A percentile compares a stretch with the other conserved stretches of the same genome.
phyloP scores from a whole-genome alignment of 2,797 vertebrate species.

The Cryptoblepharus egeriae region DNA sequence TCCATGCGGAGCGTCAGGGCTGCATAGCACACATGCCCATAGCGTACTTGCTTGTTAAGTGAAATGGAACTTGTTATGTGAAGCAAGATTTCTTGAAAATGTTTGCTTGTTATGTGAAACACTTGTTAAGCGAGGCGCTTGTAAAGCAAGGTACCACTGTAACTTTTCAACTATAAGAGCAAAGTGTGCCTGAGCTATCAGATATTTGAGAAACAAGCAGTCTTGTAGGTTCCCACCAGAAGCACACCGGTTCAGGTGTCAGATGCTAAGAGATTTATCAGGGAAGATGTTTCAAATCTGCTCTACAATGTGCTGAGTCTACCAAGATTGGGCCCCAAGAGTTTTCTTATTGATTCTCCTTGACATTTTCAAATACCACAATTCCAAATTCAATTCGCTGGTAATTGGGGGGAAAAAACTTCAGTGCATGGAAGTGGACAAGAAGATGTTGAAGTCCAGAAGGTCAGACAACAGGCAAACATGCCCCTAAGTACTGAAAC shows the following conservation, averaged over 20 bases:
- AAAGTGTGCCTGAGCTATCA: no score
- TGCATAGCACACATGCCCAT: no score
- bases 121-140: no score
- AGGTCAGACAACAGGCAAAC: slow-evolving; percentile 68
- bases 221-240: background rate
- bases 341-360: slow-evolving; percentile 74
- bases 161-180: background rate
- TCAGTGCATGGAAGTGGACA: slow-evolving; percentile 70
- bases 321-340: slow-evolving; percentile 67
- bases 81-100: no score
- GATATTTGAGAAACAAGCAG: background rate
- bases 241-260: slow-evolving; percentile 45
- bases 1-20: no score
- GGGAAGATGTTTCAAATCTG: slow-evolving; percentile 61
- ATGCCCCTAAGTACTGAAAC: slow-evolving; percentile 60
- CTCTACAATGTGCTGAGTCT: slow-evolving; percentile 69
- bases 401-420: slow-evolving; percentile 65
- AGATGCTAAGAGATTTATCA: slow-evolving; percentile 44
- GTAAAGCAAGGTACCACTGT: no score
- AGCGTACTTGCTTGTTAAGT: no score
- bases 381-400: slow-evolving; percentile 75
- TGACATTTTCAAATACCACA: slow-evolving; percentile 77
- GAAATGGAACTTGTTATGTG: no score
- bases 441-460: slow-evolving; percentile 69
- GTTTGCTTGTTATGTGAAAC: no score